Evolutionary conservation across 1,140 invertebrate species (phyloP).

Genomic region (Pogonomyrmex barbatus): DNA sequence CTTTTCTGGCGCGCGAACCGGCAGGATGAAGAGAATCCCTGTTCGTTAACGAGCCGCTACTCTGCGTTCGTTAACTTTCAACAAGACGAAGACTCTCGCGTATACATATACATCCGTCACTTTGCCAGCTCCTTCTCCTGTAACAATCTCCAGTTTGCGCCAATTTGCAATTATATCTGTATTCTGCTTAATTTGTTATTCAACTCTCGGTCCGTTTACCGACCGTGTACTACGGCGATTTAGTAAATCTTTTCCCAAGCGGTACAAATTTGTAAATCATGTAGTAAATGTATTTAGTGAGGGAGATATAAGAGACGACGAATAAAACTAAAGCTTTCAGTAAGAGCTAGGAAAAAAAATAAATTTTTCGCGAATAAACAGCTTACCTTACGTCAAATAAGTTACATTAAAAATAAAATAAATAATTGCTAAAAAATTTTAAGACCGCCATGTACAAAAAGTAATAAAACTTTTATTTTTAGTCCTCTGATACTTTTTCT

Average conservation of each 20-base stretch:
- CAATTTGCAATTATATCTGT: conserved; percentile 68
- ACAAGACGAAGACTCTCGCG: conserved; percentile 69
- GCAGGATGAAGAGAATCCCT: conserved; percentile 66
- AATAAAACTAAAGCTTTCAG: not conserved
- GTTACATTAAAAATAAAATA: not conserved
- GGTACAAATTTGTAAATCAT: not conserved
- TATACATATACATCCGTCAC: conserved; percentile 47
- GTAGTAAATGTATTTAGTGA: not conserved
- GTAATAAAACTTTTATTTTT: not conserved
- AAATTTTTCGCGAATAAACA: not conserved
- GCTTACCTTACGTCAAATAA: no score
- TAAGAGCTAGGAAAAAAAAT: not conserved
- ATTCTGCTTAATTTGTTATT: conserved; percentile 68
- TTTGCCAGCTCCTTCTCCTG: conserved; percentile 40
- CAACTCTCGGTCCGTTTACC: conserved; percentile 31
- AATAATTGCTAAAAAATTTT: not conserved
- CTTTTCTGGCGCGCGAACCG: conserved; percentile 66
- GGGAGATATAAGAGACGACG: not conserved
- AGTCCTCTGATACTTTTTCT: not conserved
- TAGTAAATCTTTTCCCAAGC: conserved; percentile 14
- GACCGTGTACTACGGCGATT: not conserved
- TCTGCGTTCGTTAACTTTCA: conserved; percentile 74
- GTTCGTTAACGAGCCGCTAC: conserved; percentile 74
- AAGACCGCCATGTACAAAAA: not conserved
- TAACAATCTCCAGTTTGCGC: conserved; percentile 69